A percentile compares a stretch with the other conserved stretches of the same genome.
phyloP scores from a whole-genome alignment of 2,113 vertebrate genomes.

The Casuarius casuarius region DNA sequence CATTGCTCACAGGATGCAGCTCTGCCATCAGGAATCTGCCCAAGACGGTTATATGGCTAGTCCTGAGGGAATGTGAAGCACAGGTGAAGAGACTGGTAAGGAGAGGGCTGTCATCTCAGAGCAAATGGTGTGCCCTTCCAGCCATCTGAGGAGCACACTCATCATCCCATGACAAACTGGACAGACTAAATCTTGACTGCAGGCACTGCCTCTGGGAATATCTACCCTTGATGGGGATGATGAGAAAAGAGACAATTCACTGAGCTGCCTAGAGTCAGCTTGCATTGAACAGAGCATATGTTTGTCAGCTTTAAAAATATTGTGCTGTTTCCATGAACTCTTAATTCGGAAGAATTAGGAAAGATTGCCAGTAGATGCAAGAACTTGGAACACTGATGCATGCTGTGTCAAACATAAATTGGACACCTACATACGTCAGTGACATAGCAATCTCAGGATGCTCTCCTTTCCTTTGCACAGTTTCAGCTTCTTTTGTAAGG shows the following conservation, averaged over 20 bases:
- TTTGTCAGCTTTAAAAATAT: not conserved
- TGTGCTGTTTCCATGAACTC: not conserved
- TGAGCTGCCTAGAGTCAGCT: not conserved
- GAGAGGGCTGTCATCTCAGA: not conserved
- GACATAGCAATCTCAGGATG: not conserved
- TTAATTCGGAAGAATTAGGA: not conserved
- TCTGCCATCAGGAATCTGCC: not conserved
- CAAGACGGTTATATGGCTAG: not conserved
- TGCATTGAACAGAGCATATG: not conserved
- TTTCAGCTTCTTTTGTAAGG: not conserved
- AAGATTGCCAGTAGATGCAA: not conserved
- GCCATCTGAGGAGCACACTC: not conserved
- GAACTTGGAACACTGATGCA: not conserved
- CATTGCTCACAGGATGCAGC: not conserved
- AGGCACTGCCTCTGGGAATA: not conserved
- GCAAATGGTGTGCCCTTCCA: not conserved
- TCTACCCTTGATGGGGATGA: not conserved
- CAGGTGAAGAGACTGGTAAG: conserved; percentile 6
- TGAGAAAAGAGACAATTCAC: not conserved
- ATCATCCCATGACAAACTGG: not conserved
- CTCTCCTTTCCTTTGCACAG: not conserved
- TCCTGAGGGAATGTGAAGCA: not conserved
- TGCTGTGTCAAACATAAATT: not conserved
- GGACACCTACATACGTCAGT: not conserved
- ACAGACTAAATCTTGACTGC: not conserved